Percentiles rank a stretch among this genome's conserved stretches.
These are phyloP conservation scores for Noctua fimbriata DNA, from an alignment of 2,888 invertebrate genomes.

Conservation along the genomic window DNA sequence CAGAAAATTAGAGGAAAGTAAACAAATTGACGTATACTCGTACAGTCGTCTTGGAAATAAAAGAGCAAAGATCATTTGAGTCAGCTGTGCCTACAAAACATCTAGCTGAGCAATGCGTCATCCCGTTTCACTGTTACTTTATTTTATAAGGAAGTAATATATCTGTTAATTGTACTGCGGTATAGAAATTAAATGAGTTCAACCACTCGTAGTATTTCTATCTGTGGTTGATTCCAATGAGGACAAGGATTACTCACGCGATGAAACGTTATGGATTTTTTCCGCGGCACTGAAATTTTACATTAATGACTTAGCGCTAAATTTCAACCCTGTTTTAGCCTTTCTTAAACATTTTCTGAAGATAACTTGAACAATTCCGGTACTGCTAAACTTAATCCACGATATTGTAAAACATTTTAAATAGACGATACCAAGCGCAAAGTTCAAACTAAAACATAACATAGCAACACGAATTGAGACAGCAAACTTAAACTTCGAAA, in stretches of 20 bases:
- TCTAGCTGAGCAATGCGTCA: slow-evolving; percentile 58
- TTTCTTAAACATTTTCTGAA: slow-evolving; percentile 16
- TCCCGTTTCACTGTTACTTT: slow-evolving; percentile 43
- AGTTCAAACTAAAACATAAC: slow-evolving; percentile 5
- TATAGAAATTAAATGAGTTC: slow-evolving; percentile 36
- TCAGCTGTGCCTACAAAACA: slow-evolving; percentile 66
- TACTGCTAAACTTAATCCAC: neutral
- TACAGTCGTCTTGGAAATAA: slow-evolving; percentile 32
- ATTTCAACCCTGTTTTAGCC: neutral
- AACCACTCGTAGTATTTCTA: slow-evolving; percentile 36
- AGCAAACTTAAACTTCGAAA: slow-evolving; percentile 12
- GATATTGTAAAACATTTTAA: slow-evolving; percentile 9
- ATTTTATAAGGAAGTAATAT: slow-evolving; percentile 61
- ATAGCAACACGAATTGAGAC: neutral
- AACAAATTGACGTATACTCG: slow-evolving; percentile 15
- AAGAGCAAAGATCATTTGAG: slow-evolving; percentile 61
- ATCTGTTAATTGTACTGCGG: slow-evolving; percentile 28
- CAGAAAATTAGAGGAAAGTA: slow-evolving; percentile 5
- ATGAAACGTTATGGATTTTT: neutral
- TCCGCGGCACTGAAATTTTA: neutral
- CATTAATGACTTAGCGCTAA: neutral
- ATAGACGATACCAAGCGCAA: neutral
- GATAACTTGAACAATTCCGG: neutral
- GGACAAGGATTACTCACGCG: neutral
- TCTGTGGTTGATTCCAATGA: slow-evolving; percentile 32